These are phyloP conservation scores for Anguilla marmorata DNA, from an alignment of 2,797 vertebrate species.

Conservation along the genomic window DNA sequence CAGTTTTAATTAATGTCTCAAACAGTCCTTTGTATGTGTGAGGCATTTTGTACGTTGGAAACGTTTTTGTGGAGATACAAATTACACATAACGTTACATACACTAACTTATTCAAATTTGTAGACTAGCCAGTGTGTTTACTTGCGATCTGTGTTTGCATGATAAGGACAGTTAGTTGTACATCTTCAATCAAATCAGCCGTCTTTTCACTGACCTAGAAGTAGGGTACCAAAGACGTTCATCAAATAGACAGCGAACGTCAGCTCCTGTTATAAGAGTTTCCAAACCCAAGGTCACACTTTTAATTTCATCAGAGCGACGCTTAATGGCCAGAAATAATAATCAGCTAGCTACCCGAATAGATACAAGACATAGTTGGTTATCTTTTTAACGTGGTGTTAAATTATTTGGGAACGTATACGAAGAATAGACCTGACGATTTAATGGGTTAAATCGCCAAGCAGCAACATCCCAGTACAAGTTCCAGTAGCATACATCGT, in stretches of 20 bases:
- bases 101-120: background rate
- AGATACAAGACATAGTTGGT: background rate
- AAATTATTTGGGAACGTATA: background rate
- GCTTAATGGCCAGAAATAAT: background rate
- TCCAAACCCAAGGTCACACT: constrained; percentile 3
- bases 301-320: background rate
- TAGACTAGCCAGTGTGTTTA: background rate
- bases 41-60: too few species aligned
- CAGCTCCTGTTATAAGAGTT: background rate
- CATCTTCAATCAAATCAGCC: background rate
- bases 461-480: background rate
- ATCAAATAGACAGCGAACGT: background rate
- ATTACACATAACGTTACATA: background rate
- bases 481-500: background rate
- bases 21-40: too few species aligned
- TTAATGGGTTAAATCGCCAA: background rate
- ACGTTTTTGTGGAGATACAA: background rate
- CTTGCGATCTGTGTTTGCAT: background rate
- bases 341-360: background rate
- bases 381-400: background rate
- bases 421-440: background rate
- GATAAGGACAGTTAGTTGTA: background rate
- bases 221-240: background rate
- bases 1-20: too few species aligned
- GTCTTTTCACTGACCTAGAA: background rate